Percentiles rank a stretch among this genome's conserved stretches.
These are phyloP conservation scores for Podarcis muralis DNA, from an alignment of 2,113 vertebrate species.

Conservation along the genomic window DNA sequence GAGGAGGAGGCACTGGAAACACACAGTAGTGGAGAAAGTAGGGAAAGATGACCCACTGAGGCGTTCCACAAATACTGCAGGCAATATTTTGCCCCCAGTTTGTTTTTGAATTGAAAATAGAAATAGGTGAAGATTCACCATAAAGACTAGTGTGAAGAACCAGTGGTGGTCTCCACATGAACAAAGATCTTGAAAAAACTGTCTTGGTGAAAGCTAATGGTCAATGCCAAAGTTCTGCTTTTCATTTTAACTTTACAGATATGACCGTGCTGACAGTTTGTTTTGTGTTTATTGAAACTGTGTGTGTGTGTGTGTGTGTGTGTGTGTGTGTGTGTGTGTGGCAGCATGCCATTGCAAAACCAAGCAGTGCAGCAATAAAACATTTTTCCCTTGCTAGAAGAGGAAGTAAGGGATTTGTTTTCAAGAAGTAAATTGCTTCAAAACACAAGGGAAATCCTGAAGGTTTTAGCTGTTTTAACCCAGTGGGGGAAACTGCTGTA, in stretches of 20 bases:
- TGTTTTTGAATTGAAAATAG: neutral
- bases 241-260: slow-evolving; percentile 10
- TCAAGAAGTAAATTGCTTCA: slow-evolving; percentile 51
- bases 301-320: neutral
- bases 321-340: neutral
- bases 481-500: slow-evolving; percentile 16
- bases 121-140: neutral
- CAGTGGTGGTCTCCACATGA: neutral
- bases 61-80: neutral
- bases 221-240: neutral
- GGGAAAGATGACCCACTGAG: neutral
- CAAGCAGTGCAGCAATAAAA: slow-evolving; percentile 39
- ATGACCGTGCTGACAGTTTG: slow-evolving; percentile 14
- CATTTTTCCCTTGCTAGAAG: slow-evolving; percentile 11
- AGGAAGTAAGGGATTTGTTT: slow-evolving; percentile 60
- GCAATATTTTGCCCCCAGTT: neutral
- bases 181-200: neutral
- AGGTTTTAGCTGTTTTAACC: slow-evolving; percentile 13
- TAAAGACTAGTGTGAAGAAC: neutral
- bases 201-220: accelerated
- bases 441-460: slow-evolving; percentile 37
- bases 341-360: slow-evolving; percentile 43
- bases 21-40: neutral
- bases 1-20: neutral
- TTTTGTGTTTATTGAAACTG: slow-evolving; percentile 15